Base-by-base conservation (phyloP, 2,113 vertebrate genomes). In the Lampris incognitus region DNA sequence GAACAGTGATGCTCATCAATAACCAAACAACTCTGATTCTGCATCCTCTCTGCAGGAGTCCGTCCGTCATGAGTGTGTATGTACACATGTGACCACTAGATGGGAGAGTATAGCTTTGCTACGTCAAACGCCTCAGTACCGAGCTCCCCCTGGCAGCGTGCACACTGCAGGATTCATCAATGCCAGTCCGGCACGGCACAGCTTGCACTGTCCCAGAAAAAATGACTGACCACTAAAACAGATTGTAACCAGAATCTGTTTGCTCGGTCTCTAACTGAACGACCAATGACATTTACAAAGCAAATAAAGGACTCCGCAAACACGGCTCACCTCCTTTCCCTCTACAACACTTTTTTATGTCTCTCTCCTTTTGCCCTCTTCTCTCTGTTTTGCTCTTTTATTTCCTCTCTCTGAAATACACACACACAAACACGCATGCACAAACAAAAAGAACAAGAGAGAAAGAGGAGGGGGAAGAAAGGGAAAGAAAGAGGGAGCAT, bases 11-110 rank as follows among this genome's bases (percentile, higher is more conserved):
- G 24, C 24, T 24, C 24, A 24, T 24, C 24, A 24, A 24, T 24
- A 24, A 24, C 24, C 24, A 24, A 24, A 24, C 24, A 24, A 24
- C 24, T 24, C 24, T 24, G 24, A 24, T 24, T 24, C 24, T 24
- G 24, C 24, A 24, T 24, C 24, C 24, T 24, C 24, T 24, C 24
- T 24, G 24, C 24, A 24, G 70, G 39, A 48, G 36, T 79, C 36
- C 48, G 42, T 4, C 39, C 39, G 9, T 49, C 3, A 11, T 2
- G 9, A n/a, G 24, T 8, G 60, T 72, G 72, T 66, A 37, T 73
- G 44, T 78, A 60, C 61, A 73, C 52, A 36, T 76, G 73, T 82
- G 87, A 64, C 90, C 90, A 91, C 91, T 92, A 92, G 89, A 83
- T 88, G 91, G 90, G 83, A 89, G 85, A 89, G 80, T 87, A 74